Conservation (phyloP, 2,888 invertebrate species). For the Leucophenga montana region DNA sequence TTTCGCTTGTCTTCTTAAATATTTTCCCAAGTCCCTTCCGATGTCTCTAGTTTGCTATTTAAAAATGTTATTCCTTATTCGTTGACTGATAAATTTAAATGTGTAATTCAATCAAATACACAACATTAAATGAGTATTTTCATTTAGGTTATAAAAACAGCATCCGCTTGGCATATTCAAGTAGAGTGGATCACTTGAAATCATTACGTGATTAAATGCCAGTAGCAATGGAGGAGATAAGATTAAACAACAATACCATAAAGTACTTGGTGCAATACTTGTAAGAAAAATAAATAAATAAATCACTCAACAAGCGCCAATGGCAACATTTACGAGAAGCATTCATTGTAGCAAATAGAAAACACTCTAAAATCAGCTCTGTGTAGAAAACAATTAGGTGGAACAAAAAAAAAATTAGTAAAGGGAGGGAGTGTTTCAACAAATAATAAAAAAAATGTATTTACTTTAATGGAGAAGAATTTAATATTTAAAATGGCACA, state of each 20-base stretch:
- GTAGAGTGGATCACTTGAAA: constrained; percentile 41
- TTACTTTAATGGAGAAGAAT: too few relatives aligned
- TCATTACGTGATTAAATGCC: constrained; percentile 65
- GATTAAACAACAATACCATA: not conserved
- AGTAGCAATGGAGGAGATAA: constrained; percentile 50
- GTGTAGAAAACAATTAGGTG: constrained; percentile 55
- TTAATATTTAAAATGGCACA: too few relatives aligned
- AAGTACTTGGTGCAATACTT: constrained; percentile 33
- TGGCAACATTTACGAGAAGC: not conserved
- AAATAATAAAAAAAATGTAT: too few relatives aligned
- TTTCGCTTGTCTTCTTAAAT: too few relatives aligned
- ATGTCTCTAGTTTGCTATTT: too few relatives aligned
- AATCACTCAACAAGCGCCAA: constrained; percentile 46
- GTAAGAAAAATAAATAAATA: constrained; percentile 61
- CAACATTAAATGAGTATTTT: constrained; percentile 60
- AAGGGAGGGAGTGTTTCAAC: too few relatives aligned
- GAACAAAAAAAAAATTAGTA: constrained; percentile 39
- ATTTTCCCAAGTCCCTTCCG: too few relatives aligned
- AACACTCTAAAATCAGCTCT: constrained; percentile 36
- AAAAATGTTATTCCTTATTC: too few relatives aligned
- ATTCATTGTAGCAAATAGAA: constrained; percentile 26
- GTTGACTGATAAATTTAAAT: too few relatives aligned
- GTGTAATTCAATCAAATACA: constrained; percentile 55
- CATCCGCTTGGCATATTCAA: not conserved
- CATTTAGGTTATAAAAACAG: constrained; percentile 48